Evolutionary conservation across 2,113 vertebrate species (phyloP).

Genomic region (Lipophrys pholis): DNA sequence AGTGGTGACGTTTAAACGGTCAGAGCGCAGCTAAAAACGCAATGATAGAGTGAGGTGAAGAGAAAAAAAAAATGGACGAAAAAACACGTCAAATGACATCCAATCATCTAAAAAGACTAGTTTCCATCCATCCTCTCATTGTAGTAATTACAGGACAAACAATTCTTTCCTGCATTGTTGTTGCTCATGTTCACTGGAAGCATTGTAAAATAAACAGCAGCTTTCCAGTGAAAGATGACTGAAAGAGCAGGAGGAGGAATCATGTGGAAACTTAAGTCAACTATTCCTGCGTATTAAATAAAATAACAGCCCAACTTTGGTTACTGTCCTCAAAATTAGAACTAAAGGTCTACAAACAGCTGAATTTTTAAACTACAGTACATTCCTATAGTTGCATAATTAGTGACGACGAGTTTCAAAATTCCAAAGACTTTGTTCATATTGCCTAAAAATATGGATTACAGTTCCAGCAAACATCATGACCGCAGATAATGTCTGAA

Average conservation of each 20-base stretch:
- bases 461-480: neutral
- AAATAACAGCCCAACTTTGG: neutral
- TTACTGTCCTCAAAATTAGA: neutral
- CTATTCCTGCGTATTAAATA: neutral
- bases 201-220: too few relatives aligned
- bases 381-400: too few relatives aligned
- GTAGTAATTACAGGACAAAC: too few relatives aligned
- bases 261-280: conserved; percentile 4
- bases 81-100: neutral
- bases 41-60: neutral
- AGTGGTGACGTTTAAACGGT: neutral
- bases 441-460: too few relatives aligned
- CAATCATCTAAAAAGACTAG: too few relatives aligned
- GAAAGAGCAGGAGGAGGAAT: too few relatives aligned
- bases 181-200: neutral
- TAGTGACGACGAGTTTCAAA: too few relatives aligned
- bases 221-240: too few relatives aligned
- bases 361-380: neutral
- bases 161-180: too few relatives aligned
- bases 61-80: neutral
- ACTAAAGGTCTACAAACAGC: neutral
- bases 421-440: too few relatives aligned
- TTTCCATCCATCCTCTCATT: too few relatives aligned
- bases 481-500: neutral
- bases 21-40: neutral